phyloP scores from a whole-genome alignment of 2,113 vertebrate genomes.

The Sapayoa aenigma region DNA sequence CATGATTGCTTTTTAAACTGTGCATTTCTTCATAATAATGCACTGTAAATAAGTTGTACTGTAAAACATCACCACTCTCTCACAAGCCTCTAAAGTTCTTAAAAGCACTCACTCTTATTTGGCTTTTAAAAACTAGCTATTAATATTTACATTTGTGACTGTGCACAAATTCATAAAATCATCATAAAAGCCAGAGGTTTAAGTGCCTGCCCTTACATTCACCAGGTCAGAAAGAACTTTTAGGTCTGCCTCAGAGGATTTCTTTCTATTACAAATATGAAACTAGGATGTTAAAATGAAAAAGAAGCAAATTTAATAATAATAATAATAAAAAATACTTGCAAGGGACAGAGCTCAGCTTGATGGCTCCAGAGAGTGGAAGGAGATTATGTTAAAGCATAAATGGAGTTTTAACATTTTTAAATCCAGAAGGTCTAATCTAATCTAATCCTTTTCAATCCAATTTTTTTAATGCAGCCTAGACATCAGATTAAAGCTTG shows the following conservation, averaged over 20 bases:
- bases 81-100: slow-evolving; percentile 65
- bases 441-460: slow-evolving; percentile 98
- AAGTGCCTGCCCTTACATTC: slow-evolving; percentile 39
- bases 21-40: slow-evolving; percentile 56
- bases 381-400: slow-evolving; percentile 93
- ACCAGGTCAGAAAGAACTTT: slow-evolving; percentile 66
- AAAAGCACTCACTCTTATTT: slow-evolving; percentile 74
- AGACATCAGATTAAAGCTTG: slow-evolving; percentile 91
- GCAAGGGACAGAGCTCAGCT: slow-evolving; percentile 77
- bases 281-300: slow-evolving; percentile 68
- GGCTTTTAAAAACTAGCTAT: slow-evolving; percentile 67
- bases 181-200: slow-evolving; percentile 68
- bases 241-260: slow-evolving; percentile 74
- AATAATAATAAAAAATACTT: slow-evolving; percentile 66
- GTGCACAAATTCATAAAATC: slow-evolving; percentile 71
- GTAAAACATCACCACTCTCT: slow-evolving; percentile 23
- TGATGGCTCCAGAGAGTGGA: slow-evolving; percentile 84
- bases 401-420: slow-evolving; percentile 95
- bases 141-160: slow-evolving; percentile 69
- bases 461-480: slow-evolving; percentile 98
- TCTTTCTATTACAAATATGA: slow-evolving; percentile 76
- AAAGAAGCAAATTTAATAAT: slow-evolving; percentile 79
- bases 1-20: slow-evolving; percentile 48
- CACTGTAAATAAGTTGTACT: slow-evolving; percentile 49
- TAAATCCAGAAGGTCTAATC: slow-evolving; percentile 94